phyloP scores from a whole-genome alignment of 2,888 invertebrate genomes.

The Hylaea fasciaria region DNA sequence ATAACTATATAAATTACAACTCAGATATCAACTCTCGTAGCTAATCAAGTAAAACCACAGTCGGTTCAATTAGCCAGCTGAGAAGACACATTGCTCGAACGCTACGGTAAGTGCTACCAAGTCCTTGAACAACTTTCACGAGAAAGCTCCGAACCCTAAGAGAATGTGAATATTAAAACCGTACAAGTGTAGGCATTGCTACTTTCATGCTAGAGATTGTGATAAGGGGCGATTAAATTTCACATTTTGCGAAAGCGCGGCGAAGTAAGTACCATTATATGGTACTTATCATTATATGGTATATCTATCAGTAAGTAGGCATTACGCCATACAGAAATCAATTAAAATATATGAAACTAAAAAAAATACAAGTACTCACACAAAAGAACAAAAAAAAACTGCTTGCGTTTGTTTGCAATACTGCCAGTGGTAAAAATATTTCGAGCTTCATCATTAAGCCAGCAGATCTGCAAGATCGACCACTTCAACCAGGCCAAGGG shows the following conservation, averaged over 20 bases:
- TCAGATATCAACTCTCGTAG: no score
- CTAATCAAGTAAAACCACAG: no score
- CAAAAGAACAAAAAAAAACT: no score
- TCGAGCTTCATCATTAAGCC: slow-evolving; percentile 1
- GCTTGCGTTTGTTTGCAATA: background rate
- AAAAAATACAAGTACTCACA: no score
- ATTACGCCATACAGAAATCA: background rate
- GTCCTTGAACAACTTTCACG: slow-evolving; percentile 24
- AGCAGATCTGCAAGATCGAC: slow-evolving; percentile 23
- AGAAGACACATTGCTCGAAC: slow-evolving; percentile 16
- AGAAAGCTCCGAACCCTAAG: slow-evolving; percentile 6
- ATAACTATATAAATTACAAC: no score
- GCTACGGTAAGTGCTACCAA: slow-evolving; percentile 5
- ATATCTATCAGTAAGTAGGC: no score
- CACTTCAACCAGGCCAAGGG: slow-evolving; percentile 27
- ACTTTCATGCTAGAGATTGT: slow-evolving; percentile 21
- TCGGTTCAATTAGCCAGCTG: background rate
- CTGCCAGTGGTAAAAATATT: background rate
- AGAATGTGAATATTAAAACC: slow-evolving; percentile 26
- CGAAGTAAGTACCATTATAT: slow-evolving; percentile 2
- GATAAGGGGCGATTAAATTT: slow-evolving; percentile 33
- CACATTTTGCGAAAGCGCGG: slow-evolving; percentile 27
- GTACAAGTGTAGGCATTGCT: slow-evolving; percentile 19
- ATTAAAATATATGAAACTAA: no score
- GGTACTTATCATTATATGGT: no score